Evolutionary conservation across 2,113 vertebrate genomes (phyloP).

Genomic region (Plecturocebus donacophilus): DNA sequence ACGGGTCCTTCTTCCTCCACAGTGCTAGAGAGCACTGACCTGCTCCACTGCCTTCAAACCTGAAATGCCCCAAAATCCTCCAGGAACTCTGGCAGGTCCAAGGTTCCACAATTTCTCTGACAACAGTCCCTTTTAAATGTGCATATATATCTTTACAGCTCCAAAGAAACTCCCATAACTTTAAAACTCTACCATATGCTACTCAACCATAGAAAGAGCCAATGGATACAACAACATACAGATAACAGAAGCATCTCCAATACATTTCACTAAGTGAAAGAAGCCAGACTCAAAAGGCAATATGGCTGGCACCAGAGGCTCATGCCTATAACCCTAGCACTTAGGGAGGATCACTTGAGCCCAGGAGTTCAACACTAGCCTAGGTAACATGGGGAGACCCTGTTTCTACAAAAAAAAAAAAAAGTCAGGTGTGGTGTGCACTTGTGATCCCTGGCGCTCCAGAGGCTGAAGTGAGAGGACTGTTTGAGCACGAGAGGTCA

Average conservation of each 20-base stretch:
- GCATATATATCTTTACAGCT: not conserved
- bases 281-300: not conserved
- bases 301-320: too few species aligned
- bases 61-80: not conserved
- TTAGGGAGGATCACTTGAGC: too few species aligned
- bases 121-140: accelerated
- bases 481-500: too few species aligned
- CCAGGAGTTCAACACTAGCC: too few species aligned
- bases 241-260: too few species aligned
- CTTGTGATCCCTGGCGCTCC: too few species aligned
- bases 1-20: too few species aligned
- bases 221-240: accelerated
- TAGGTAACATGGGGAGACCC: too few species aligned
- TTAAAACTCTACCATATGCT: not conserved
- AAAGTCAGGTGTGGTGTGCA: too few species aligned
- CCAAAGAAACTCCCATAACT: not conserved
- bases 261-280: not conserved
- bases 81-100: not conserved
- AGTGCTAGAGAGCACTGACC: accelerated
- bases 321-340: too few species aligned
- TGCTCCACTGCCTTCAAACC: not conserved
- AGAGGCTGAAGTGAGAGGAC: too few species aligned
- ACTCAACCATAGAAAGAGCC: not conserved
- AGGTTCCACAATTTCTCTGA: not conserved
- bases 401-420: too few species aligned